A percentile compares a stretch with the other conserved stretches of the same genome.
phyloP scores from a whole-genome alignment of 1,140 invertebrate species.

The Hyles vespertilio region DNA sequence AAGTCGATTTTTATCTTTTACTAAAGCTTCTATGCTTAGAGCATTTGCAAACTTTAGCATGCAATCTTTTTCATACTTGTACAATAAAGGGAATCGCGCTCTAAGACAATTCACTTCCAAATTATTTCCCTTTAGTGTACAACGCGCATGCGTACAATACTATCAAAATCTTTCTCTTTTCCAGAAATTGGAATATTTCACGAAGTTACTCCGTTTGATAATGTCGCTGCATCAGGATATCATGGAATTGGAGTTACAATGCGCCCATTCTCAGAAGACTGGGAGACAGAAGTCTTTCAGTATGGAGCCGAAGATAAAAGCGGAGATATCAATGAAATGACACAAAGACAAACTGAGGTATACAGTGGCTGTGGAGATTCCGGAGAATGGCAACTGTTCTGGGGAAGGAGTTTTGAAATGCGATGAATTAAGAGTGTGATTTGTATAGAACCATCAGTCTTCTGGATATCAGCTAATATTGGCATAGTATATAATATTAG shows the following conservation, averaged over 20 bases:
- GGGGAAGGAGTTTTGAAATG: conserved; percentile 6
- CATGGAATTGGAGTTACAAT: conserved; percentile 56
- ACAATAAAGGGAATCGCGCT: conserved; percentile 71
- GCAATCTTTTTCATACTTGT: conserved; percentile 32
- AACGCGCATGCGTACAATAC: too few relatives aligned
- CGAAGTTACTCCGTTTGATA: conserved; percentile 62
- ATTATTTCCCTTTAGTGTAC: conserved; percentile 13
- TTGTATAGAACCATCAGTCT: too few relatives aligned
- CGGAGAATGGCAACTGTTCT: conserved; percentile 11
- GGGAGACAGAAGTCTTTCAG: neutral
- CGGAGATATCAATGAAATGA: conserved; percentile 62
- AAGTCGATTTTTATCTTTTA: conserved; percentile 45
- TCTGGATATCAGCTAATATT: too few relatives aligned
- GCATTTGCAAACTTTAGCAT: conserved; percentile 45
- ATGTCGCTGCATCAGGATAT: conserved; percentile 65
- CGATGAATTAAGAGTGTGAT: conserved; percentile 12
- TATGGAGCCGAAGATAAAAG: conserved; percentile 46
- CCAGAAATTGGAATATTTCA: conserved; percentile 66
- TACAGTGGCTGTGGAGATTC: conserved; percentile 34
- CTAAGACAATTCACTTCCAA: conserved; percentile 50
- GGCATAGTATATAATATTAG: too few relatives aligned
- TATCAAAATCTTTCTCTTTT: conserved; percentile 21
- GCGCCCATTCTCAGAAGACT: conserved; percentile 19
- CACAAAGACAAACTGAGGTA: conserved; percentile 33
- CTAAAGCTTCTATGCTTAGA: conserved; percentile 61